phyloP scores from a whole-genome alignment of 1,140 invertebrate genomes.

The Bombus confusus region DNA sequence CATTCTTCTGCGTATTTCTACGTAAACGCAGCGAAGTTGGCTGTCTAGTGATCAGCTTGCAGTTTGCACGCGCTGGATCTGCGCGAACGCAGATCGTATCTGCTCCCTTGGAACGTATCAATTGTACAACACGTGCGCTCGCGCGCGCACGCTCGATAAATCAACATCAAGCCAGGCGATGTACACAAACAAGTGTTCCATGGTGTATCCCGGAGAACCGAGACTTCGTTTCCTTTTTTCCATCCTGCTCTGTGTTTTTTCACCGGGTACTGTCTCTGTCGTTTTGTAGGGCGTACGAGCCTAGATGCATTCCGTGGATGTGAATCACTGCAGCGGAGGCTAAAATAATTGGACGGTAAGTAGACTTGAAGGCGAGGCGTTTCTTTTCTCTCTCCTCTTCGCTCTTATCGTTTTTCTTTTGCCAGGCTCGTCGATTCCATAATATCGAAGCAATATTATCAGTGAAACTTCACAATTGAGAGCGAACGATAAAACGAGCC shows the following conservation, averaged over 20 bases:
- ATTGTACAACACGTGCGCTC: conserved; percentile 21
- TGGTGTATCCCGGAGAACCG: not conserved
- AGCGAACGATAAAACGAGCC: no score
- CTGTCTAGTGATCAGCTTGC: not conserved
- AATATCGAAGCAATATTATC: not conserved
- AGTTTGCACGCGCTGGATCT: not conserved
- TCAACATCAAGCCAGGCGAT: conserved; percentile 25
- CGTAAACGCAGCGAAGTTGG: no score
- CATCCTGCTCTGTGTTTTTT: no score
- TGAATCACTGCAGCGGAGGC: conserved; percentile 28
- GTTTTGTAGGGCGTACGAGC: conserved; percentile 20
- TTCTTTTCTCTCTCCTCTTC: not conserved
- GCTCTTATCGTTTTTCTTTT: not conserved
- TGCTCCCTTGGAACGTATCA: conserved; percentile 19
- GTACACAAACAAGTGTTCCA: conserved; percentile 27
- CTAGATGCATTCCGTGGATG: conserved; percentile 31
- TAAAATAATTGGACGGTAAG: conserved; percentile 48
- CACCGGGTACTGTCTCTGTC: not conserved
- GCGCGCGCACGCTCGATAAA: conserved; percentile 12
- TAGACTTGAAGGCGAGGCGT: conserved; percentile 30
- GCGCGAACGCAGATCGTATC: conserved; percentile 21
- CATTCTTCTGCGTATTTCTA: no score
- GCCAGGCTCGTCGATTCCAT: no score
- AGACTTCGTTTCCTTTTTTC: conserved; percentile 9
- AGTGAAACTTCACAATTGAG: no score